Evolutionary conservation across 1,140 invertebrate species (phyloP).

Genomic region (Cydia strobilella): DNA sequence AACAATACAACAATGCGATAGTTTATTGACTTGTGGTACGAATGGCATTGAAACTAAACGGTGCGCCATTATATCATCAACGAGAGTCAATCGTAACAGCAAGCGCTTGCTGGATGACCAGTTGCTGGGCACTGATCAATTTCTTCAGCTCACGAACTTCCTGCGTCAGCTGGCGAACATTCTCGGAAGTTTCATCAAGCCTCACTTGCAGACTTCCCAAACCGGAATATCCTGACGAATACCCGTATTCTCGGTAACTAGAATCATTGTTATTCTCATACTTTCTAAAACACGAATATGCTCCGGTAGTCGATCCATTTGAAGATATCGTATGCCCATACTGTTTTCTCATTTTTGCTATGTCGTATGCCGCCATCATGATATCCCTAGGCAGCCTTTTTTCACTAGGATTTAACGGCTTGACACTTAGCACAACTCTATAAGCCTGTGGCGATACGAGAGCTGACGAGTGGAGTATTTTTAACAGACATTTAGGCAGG

Average conservation of each 20-base stretch:
- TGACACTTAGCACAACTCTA: slow-evolving; percentile 88
- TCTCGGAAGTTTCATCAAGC: slow-evolving; percentile 83
- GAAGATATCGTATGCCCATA: slow-evolving; percentile 84
- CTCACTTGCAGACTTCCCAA: slow-evolving; percentile 81
- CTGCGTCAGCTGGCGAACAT: slow-evolving; percentile 81
- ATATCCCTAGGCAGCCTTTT: slow-evolving; percentile 88
- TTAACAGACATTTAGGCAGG: slow-evolving; percentile 85
- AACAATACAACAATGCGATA: slow-evolving; percentile 62
- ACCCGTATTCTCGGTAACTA: slow-evolving; percentile 76
- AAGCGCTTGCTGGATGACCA: slow-evolving; percentile 74
- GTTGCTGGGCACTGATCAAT: slow-evolving; percentile 77
- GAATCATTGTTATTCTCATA: slow-evolving; percentile 83
- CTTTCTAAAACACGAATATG: slow-evolving; percentile 82
- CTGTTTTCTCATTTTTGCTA: slow-evolving; percentile 86
- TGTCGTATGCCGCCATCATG: slow-evolving; percentile 86
- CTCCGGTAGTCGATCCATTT: slow-evolving; percentile 80
- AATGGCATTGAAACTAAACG: slow-evolving; percentile 76
- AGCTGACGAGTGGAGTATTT: slow-evolving; percentile 87
- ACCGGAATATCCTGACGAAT: slow-evolving; percentile 73
- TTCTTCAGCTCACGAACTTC: slow-evolving; percentile 84
- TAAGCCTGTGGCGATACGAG: slow-evolving; percentile 88
- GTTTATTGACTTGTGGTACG: slow-evolving; percentile 74
- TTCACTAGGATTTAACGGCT: slow-evolving; percentile 89
- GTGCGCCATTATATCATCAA: slow-evolving; percentile 72
- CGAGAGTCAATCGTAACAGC: slow-evolving; percentile 65